Percentiles rank a stretch among this genome's conserved stretches.
Conservation (phyloP, 2,888 invertebrate genomes). For the Drosophila rubida region DNA sequence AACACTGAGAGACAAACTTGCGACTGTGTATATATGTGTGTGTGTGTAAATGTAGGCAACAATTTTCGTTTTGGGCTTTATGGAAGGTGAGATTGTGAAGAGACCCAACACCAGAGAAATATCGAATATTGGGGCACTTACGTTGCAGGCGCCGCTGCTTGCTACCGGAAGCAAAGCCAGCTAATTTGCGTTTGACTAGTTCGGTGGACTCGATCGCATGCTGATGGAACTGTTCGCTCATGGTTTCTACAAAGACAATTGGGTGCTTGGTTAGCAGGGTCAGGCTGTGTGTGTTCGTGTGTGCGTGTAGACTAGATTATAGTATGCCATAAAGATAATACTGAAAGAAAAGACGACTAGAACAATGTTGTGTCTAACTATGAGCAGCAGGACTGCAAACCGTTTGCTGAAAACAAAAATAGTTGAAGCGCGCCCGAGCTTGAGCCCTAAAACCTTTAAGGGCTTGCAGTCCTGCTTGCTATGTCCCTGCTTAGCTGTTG, state of each 20-base stretch:
- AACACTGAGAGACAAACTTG: constrained; percentile 32
- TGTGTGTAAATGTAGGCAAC: constrained; percentile 15
- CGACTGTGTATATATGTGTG: constrained; percentile 5
- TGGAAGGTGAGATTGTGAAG: constrained; percentile 12
- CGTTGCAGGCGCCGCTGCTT: constrained; percentile 62
- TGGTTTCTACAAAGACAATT: constrained; percentile 65
- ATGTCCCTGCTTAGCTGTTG: constrained; percentile 17
- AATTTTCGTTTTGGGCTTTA: neutral
- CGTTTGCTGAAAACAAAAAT: neutral
- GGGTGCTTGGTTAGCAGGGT: constrained; percentile 13
- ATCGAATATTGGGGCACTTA: constrained; percentile 48
- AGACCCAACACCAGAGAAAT: constrained; percentile 48
- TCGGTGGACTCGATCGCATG: constrained; percentile 54
- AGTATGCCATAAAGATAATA: constrained; percentile 50
- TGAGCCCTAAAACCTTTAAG: too few relatives aligned
- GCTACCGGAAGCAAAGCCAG: constrained; percentile 34
- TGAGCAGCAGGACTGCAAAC: neutral
- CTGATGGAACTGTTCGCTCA: constrained; percentile 48
- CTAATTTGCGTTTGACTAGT: constrained; percentile 57
- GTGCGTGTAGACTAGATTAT: constrained; percentile 33
- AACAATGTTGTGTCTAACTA: constrained; percentile 52
- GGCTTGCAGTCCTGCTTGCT: neutral
- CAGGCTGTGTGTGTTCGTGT: constrained; percentile 19
- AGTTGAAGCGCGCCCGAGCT: too few relatives aligned
- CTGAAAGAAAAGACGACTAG: constrained; percentile 76